Percentiles rank a stretch among this genome's conserved stretches.
Evolutionary conservation across 2,888 invertebrate genomes (phyloP).

Genomic region (Eilema depressum): DNA sequence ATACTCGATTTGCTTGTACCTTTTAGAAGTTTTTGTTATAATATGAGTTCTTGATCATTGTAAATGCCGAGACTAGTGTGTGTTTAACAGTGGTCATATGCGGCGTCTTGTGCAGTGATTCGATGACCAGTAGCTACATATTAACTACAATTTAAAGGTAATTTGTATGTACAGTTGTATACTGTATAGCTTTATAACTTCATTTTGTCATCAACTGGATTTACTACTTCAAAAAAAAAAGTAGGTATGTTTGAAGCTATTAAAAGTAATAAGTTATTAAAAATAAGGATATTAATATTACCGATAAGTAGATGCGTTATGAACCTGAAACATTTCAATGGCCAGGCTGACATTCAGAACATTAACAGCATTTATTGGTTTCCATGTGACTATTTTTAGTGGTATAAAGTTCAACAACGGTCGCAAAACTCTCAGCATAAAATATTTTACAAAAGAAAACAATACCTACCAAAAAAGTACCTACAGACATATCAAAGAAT

Average conservation of each 20-base stretch:
- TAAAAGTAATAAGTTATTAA: too few species aligned
- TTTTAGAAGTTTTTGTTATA: slow-evolving; percentile 12
- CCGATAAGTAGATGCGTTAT: background rate
- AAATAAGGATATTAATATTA: too few species aligned
- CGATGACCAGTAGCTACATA: too few species aligned
- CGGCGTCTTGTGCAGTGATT: too few species aligned
- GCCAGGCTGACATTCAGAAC: background rate
- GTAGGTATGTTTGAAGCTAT: too few species aligned
- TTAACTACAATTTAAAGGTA: too few species aligned
- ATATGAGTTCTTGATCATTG: background rate
- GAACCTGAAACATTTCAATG: background rate
- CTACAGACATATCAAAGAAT: slow-evolving; percentile 63
- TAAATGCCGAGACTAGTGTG: too few species aligned
- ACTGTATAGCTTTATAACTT: too few species aligned
- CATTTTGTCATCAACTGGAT: too few species aligned
- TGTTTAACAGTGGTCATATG: too few species aligned
- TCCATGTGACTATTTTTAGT: background rate
- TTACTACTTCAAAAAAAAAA: too few species aligned
- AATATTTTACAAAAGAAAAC: slow-evolving; percentile 23
- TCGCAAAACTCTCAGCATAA: slow-evolving; percentile 15
- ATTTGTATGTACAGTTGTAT: too few species aligned
- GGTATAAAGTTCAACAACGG: background rate
- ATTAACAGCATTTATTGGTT: background rate
- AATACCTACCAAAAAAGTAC: slow-evolving; percentile 4
- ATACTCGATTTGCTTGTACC: slow-evolving; percentile 24